Evolutionary conservation across 2,888 invertebrate genomes (phyloP), one percentile per base, ranked within the genome.

Genomic region (Crematogaster levior): DNA sequence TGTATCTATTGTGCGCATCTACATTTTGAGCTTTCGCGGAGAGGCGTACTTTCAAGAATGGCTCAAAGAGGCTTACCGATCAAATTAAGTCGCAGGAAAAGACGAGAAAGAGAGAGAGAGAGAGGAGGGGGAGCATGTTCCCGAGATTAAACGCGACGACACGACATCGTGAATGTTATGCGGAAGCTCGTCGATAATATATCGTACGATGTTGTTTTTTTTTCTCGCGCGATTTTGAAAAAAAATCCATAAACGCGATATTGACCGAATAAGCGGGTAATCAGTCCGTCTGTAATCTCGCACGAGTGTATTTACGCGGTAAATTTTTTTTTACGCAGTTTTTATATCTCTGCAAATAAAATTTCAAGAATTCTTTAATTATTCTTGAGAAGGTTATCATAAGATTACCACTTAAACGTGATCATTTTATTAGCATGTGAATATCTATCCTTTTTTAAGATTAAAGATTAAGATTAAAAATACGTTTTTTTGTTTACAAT

Each of bases 121-220:
- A 6, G 27, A n/a, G 1, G 56, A 30, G 34, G 7, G 30, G n/a
- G 58, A 9, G 0, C 21, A 48, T 24, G 34, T 46, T 53, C 9
- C 6, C 21, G 53, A 51, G 53, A 77, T 77, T 65, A 51, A 75
- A 46, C 9, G 21, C 24, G 24, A 15, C 24, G 18, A 53, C 12
- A 3, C 7, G 4, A 34, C 6, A 15, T 60, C 37, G 56, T 18
- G 34, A 12, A 46, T 27, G n/a, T 63, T 86, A 46, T 51, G 63
- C 10, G 43, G 27, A 56, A 79, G 61, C 82, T 65, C 15, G 0
- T 34, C n/a, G 46, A 68, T 66, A 79, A 65, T 48, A 24, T 24
- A 72, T 84, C 65, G 27, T 77, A 77, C 70, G 81, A 88, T 65
- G 51, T n/a, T 27, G 51, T 56, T 79, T 81, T 70, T 77, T 37